phyloP scores from a whole-genome alignment of 1,140 invertebrate genomes.

The Drosophila chauvacae region DNA sequence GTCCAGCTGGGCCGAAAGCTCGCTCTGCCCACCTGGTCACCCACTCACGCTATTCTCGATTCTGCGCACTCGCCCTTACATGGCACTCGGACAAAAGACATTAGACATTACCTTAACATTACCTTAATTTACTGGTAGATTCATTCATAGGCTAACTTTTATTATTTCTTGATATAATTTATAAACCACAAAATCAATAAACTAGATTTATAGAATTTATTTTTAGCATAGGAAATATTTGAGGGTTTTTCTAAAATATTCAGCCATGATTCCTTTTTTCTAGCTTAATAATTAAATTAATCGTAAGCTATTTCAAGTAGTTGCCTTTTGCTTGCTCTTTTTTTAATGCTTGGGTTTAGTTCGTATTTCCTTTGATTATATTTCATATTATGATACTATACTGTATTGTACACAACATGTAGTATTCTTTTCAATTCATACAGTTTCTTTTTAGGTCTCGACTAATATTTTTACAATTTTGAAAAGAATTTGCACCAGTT shows the following conservation, averaged over 20 bases:
- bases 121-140: no score
- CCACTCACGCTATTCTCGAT: conserved; percentile 21
- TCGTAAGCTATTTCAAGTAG: background rate
- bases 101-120: background rate
- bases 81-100: background rate
- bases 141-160: no score
- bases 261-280: no score
- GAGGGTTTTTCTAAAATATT: no score
- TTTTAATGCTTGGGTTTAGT: no score
- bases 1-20: conserved; percentile 40
- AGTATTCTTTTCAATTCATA: background rate
- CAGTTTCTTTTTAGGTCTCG: background rate
- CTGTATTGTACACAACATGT: no score
- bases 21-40: conserved; percentile 15
- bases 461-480: background rate
- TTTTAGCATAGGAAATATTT: no score
- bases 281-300: background rate
- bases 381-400: background rate
- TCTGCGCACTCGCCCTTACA: conserved; percentile 54
- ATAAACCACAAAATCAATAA: no score
- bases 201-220: no score
- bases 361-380: background rate
- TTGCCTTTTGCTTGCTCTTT: no score
- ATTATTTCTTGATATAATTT: no score
- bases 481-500: no score